phyloP scores from a whole-genome alignment of 2,888 invertebrate species.

The Heliconius cydno region DNA sequence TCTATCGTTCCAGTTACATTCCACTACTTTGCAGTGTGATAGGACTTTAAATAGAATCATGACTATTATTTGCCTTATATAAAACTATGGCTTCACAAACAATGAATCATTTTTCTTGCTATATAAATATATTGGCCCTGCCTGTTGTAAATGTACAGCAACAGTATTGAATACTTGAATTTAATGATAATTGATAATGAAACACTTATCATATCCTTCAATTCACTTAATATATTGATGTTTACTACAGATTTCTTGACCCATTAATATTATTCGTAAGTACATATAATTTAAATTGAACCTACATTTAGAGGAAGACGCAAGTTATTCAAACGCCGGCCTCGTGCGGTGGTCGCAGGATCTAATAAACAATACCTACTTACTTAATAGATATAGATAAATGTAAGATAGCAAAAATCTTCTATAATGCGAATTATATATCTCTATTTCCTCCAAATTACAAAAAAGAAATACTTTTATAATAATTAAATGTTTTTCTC shows the following conservation, averaged over 20 bases:
- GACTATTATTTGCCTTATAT: constrained; percentile 12
- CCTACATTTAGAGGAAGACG: not conserved
- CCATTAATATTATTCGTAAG: not conserved
- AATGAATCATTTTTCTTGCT: not conserved
- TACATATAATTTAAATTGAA: not conserved
- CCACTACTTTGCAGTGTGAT: constrained; percentile 22
- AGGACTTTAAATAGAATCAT: constrained; percentile 34
- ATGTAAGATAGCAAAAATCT: too few relatives aligned
- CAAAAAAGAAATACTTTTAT: too few relatives aligned
- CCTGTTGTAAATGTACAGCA: not conserved
- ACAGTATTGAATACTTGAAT: not conserved
- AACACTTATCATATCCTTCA: not conserved
- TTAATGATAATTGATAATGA: not conserved
- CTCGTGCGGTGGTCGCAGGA: too few relatives aligned
- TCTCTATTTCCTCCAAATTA: too few relatives aligned
- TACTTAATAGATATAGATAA: too few relatives aligned
- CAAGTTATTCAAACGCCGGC: not conserved
- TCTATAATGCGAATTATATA: too few relatives aligned
- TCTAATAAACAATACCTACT: too few relatives aligned
- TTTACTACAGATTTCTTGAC: not conserved
- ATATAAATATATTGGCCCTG: not conserved
- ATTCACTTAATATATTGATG: not conserved
- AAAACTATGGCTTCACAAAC: not conserved
- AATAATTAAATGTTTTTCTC: too few relatives aligned
- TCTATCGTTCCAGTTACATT: constrained; percentile 26